These are phyloP conservation scores for Diadromus collaris DNA, from an alignment of 2,888 invertebrate species.

Conservation along the genomic window DNA sequence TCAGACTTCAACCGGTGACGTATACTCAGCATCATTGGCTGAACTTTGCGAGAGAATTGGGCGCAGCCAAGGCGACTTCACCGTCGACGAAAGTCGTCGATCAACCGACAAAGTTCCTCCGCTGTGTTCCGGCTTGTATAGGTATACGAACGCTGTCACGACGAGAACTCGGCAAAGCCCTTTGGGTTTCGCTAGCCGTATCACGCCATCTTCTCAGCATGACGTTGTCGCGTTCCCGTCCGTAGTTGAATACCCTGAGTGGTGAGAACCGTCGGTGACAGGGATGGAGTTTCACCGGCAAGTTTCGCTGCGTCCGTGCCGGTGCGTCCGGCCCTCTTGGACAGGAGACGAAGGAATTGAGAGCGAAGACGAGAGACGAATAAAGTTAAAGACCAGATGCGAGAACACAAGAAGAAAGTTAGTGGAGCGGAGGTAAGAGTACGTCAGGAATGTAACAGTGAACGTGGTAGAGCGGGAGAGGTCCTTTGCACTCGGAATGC, in stretches of 20 bases:
- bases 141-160: neutral
- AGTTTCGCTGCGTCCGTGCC: conserved; percentile 4
- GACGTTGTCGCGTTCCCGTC: conserved; percentile 45
- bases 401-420: neutral
- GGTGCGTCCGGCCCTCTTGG: neutral
- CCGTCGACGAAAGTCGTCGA: conserved; percentile 11
- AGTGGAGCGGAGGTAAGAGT: neutral
- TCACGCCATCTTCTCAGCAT: conserved; percentile 2
- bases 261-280: conserved; percentile 8
- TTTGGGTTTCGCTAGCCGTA: neutral
- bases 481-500: neutral
- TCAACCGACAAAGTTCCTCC: conserved; percentile 11
- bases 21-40: neutral
- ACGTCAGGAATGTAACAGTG: neutral
- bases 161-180: conserved; percentile 9
- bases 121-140: neutral
- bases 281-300: neutral
- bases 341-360: neutral
- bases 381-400: neutral
- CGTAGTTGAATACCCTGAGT: conserved; percentile 15
- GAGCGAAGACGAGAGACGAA: neutral
- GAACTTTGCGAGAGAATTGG: conserved; percentile 13
- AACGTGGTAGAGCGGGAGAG: neutral
- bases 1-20: conserved; percentile 8
- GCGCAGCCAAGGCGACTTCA: neutral